Base-by-base conservation (phyloP, 1,140 invertebrate species). In the Pemphigus obesinymphae region DNA sequence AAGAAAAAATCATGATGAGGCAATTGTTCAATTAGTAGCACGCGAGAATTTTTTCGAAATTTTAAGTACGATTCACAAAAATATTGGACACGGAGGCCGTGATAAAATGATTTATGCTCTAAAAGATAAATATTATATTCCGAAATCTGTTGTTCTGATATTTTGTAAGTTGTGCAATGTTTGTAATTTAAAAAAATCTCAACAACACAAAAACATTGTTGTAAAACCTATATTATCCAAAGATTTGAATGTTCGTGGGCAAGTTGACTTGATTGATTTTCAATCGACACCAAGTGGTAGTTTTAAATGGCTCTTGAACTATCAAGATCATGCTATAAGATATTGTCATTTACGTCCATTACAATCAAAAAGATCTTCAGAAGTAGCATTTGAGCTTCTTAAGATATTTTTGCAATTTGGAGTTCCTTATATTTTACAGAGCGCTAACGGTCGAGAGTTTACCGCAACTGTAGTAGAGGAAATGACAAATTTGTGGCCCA, bases 401-500 rank as follows among this genome's bases (percentile, higher is more conserved):
- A 58, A 82, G 8, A 78, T 45, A 37, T 66, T 78, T 76, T 23
- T 29, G n/a, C 0, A n/a, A 15, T 26, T 78, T 23, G 40, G 72
- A 55, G 73, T 29, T 10, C n/a, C 53, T 13, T 0, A 7, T 23
- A 29, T 63, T 6, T 53, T 66, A 23, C 82, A 78, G 26, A 84
- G 61, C 75, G 72, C 82, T 43, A 83, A 82, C 55, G 82, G 83
- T 8, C 26, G 81, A 15, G 70, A 83, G 81, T 84, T 84, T 73
- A 13, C 20, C 0, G 73, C 58, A 37, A 45, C 31, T 31, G 37
- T 83, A 5, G 83, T 83, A 10, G 82, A 83, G 82, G 84, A 85
- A 83, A 83, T 87, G 58, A 82, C 61, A 82, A 15, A 17, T 17
- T 29, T 83, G 80, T 87, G 85, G 85, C 85, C 83, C 53, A 83